These are phyloP conservation scores for Pollenia amentaria DNA, from an alignment of 2,888 invertebrate genomes.

Conservation along the genomic window DNA sequence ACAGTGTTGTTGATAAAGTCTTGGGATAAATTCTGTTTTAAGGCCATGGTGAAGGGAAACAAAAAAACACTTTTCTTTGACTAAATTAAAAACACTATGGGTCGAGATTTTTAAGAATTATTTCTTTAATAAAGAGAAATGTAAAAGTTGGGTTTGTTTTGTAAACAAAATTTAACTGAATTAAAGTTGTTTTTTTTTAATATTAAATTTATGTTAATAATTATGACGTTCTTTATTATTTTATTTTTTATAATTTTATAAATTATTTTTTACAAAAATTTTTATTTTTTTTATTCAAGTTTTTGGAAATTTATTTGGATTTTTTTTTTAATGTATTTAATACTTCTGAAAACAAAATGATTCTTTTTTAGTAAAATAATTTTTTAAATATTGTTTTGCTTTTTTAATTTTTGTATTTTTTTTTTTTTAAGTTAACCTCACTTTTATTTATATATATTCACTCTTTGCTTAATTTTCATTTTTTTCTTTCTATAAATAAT, in stretches of 20 bases:
- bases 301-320: conserved; percentile 1
- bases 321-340: neutral
- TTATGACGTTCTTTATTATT: no score
- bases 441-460: neutral
- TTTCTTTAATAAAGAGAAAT: no score
- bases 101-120: no score
- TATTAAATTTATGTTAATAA: no score
- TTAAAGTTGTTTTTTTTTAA: no score
- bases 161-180: no score
- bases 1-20: conserved; percentile 21
- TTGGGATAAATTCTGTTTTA: conserved; percentile 53
- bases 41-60: conserved; percentile 47
- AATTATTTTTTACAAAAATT: neutral
- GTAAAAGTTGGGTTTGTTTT: no score
- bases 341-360: neutral
- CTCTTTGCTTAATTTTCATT: neutral
- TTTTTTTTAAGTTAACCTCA: neutral
- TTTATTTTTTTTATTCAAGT: neutral
- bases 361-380: neutral
- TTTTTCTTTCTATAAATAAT: neutral
- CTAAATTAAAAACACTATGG: no score
- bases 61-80: no score
- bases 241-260: neutral
- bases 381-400: no score
- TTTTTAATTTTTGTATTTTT: neutral